Evolutionary conservation across 92 coral and sea anemone genomes (phyloP).

Genomic region (Porites evermanni): DNA sequence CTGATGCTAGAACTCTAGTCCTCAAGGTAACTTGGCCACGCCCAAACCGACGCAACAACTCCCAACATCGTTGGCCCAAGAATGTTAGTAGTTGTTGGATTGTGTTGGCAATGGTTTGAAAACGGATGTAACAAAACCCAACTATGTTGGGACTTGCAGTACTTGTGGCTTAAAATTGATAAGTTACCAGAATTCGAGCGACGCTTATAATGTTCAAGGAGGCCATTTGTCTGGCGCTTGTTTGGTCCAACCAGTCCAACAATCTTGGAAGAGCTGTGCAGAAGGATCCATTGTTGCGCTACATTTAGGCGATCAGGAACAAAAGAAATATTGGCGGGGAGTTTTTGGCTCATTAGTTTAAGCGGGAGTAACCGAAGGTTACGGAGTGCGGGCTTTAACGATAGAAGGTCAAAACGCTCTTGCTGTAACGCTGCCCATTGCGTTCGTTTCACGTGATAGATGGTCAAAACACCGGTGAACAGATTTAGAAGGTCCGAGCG

Average conservation of each 20-base stretch:
- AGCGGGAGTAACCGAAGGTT: no score
- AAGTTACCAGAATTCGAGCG: background rate
- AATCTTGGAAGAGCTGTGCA: no score
- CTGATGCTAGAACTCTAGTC: conserved; percentile 90
- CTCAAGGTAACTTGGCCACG: conserved; percentile 54
- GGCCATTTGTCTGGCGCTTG: background rate
- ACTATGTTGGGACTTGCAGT: background rate
- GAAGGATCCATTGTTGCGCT: no score
- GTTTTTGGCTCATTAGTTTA: no score
- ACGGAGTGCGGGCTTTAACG: no score
- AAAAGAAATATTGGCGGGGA: no score
- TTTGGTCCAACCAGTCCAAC: background rate
- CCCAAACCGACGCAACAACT: background rate
- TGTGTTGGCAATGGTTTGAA: background rate
- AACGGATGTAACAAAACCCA: background rate
- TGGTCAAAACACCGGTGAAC: no score
- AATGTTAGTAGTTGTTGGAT: background rate
- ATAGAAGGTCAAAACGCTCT: no score
- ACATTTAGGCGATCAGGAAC: no score
- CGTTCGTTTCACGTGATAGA: no score
- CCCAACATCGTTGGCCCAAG: background rate
- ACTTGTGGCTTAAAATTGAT: background rate
- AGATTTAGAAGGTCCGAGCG: no score
- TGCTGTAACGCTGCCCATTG: no score
- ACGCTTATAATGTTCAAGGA: background rate